These are phyloP conservation scores for Salmo trutta DNA, from an alignment of 2,797 vertebrate species.

Conservation along the genomic window DNA sequence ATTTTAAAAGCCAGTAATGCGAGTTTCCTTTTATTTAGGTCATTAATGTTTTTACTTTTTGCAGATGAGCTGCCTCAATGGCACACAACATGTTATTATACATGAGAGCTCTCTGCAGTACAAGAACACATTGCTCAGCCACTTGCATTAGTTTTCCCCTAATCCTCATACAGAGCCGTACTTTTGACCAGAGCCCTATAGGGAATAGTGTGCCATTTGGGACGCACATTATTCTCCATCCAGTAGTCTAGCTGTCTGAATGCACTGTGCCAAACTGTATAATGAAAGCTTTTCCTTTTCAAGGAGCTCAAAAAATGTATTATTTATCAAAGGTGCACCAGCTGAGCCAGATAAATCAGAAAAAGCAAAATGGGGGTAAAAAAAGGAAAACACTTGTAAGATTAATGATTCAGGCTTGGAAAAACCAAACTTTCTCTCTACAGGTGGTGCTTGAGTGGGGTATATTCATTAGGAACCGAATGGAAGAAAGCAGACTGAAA, in stretches of 20 bases:
- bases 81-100: constrained; percentile 42
- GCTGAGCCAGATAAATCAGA: constrained; percentile 17
- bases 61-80: constrained; percentile 50
- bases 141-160: constrained; percentile 1
- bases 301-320: constrained; percentile 11
- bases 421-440: background rate
- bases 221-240: constrained; percentile 6
- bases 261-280: constrained; percentile 19
- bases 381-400: constrained; percentile 6
- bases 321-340: constrained; percentile 30
- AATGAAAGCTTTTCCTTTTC: constrained; percentile 29
- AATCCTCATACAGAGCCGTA: no score
- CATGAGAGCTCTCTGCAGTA: constrained; percentile 27
- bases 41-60: constrained; percentile 61
- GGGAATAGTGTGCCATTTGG: background rate
- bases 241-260: constrained; percentile 14
- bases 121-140: constrained; percentile 43
- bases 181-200: background rate
- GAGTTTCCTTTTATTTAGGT: constrained; percentile 56
- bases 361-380: constrained; percentile 1
- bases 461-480: background rate
- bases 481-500: background rate
- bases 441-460: background rate
- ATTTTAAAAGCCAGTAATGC: constrained; percentile 38
- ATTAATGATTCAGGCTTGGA: constrained; percentile 7